Evolutionary conservation across 1,140 invertebrate species (phyloP), one percentile per base, ranked within the genome.

Genomic region (Rhynchophorus ferrugineus): DNA sequence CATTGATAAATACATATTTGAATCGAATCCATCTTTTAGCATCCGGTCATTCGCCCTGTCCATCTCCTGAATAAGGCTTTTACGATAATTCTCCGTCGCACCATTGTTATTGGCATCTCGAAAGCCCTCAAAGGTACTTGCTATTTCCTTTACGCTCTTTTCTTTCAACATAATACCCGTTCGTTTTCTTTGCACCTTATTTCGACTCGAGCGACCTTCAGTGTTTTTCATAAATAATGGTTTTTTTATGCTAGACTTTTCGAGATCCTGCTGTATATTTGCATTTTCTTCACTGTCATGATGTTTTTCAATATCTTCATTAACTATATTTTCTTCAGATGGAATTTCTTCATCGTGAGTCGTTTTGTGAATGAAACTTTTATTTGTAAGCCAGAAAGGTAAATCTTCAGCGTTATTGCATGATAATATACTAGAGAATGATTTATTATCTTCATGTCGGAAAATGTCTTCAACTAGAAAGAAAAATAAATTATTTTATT

Each of bases 11-110:
- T 60, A 13, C 18, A 48, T 34, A 13, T 59, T 51, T 8, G 58
- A 50, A 3, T 48, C 21, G 17, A 58, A 55, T 2, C 58, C 58
- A 44, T 56, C 58, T 8, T 20, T 34, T 41, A 36, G 41, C 54
- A 59, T 56, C 3, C 54, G 46, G 18, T 50, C 46, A n/a, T 52
- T 19, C 29, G 49, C 46, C 14, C 34, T 14, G 24, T 59, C 54
- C 39, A 59, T 54, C 43, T 59, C 45, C 3, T 35, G 3, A 19
- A 59, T 42, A 19, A 59, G 22, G 18, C 38, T 52, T 38, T 43
- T 44, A 6, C 54, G 19, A 35, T 44, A 59, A 18, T 29, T 35
- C 36, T 59, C 54, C 8, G 54, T 56, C 39, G 53, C 49, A 5
- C 42, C 50, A 22, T 54, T 52, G 29, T 46, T 41, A 16, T 41